A percentile compares a stretch with the other conserved stretches of the same genome.
Evolutionary conservation across 2,113 vertebrate genomes (phyloP).

Genomic region (Pygoscelis antarcticus): DNA sequence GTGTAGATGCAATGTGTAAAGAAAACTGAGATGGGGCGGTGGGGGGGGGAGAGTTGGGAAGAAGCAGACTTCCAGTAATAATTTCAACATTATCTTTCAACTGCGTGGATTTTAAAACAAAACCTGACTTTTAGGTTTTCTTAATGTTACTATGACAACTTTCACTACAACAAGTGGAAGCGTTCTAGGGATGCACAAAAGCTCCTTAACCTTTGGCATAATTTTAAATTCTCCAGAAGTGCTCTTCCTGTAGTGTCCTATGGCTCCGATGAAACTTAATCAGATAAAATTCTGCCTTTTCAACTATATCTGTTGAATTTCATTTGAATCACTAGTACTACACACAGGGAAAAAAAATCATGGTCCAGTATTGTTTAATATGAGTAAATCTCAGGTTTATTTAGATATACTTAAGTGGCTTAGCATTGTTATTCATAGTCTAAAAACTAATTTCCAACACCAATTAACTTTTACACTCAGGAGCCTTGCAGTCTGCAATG

Average conservation of each 20-base stretch:
- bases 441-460: not conserved
- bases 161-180: not conserved
- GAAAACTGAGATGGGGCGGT: not conserved
- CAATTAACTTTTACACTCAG: not conserved
- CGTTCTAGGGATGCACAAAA: not conserved
- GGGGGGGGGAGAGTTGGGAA: rapidly evolving
- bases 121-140: not conserved
- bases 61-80: not conserved
- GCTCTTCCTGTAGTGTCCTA: not conserved
- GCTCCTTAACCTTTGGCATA: not conserved
- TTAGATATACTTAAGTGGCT: not conserved
- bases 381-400: not conserved
- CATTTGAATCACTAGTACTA: not conserved
- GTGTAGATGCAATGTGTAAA: not conserved
- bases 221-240: not conserved
- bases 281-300: not conserved
- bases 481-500: not conserved
- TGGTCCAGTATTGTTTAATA: not conserved
- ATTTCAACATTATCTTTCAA: not conserved
- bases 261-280: not conserved
- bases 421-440: not conserved
- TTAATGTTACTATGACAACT: not conserved
- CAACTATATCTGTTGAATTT: not conserved
- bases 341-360: not conserved
- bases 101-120: not conserved